A percentile compares a stretch with the other conserved stretches of the same genome.
Evolutionary conservation across 2,113 vertebrate genomes (phyloP).

Genomic region (Trogon melanurus): DNA sequence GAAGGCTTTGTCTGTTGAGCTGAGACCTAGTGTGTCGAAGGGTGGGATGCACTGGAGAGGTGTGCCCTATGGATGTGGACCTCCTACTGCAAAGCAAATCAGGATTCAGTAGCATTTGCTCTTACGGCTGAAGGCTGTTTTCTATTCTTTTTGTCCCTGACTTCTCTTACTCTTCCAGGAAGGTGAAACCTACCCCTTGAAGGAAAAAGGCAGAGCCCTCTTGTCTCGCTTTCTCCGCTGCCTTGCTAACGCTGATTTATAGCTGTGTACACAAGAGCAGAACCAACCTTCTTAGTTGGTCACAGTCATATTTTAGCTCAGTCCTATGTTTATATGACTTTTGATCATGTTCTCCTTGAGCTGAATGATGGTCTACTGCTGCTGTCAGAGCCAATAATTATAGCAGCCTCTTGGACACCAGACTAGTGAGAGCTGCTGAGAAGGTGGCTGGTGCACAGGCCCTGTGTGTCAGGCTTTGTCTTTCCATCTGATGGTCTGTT

Average conservation of each 20-base stretch:
- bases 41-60: background rate
- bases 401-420: background rate
- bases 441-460: background rate
- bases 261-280: background rate
- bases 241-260: background rate
- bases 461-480: accelerated
- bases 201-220: background rate
- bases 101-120: background rate
- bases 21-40: background rate
- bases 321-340: background rate
- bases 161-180: background rate
- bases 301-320: background rate
- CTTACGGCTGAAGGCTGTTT: background rate
- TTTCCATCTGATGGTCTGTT: background rate
- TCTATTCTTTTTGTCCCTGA: background rate
- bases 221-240: background rate
- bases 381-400: background rate
- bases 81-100: background rate
- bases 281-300: background rate
- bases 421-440: background rate
- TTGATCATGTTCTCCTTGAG: background rate
- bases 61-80: accelerated
- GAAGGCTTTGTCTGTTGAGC: background rate
- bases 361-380: background rate
- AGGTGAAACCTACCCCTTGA: background rate